Base-by-base conservation (phyloP, 2,888 invertebrate genomes). In the Pseudococcus longispinus region DNA sequence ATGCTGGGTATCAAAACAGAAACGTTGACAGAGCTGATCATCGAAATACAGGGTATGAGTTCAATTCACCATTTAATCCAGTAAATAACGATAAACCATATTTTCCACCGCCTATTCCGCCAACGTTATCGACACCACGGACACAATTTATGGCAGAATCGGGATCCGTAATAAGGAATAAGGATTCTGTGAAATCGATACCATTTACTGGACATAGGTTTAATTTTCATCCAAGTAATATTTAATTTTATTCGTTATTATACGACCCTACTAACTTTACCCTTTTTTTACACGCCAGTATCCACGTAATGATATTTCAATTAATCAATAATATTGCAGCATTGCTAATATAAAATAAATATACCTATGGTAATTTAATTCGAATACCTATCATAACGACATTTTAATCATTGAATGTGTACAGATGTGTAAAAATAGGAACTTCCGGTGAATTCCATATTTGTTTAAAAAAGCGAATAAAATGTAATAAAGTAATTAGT, bases 401-500 rank as follows among this genome's bases (percentile, higher is more conserved):
- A 51, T n/a, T 51, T 18, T n/a, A 51, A 51, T 51, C 51, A 8
- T 51, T n/a, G 13, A 15, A 46, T 46, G n/a, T 51, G 51, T 51
- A 55, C 55, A 13, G 18, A 55, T 13, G 9, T 60, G 3, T 51
- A 51, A 0, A 15, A 60, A 60, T 23, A 60, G 0, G 23, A 60
- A 60, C 60, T 60, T 60, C 60, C 60, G 60, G 60, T 23, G 11
- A 11, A 1, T 60, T 23, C 20, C 23, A 60, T 60, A 20, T 70
- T 70, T 70, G 15, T 26, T 65, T 11, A 9, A 80, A 80, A 80
- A 20, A 80, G 18, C 20, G 42, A 80, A 80, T 80, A 20, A 18
- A 80, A 20, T 29, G 20, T 80, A 80, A 80, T 42, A 42, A 42
- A 80, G 42, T 80, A 80, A 80, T 80, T 80, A 80, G 77, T 80